Percentiles rank a stretch among this genome's conserved stretches.
Conservation (phyloP, 1,140 invertebrate genomes). For the Mamestra configurata region DNA sequence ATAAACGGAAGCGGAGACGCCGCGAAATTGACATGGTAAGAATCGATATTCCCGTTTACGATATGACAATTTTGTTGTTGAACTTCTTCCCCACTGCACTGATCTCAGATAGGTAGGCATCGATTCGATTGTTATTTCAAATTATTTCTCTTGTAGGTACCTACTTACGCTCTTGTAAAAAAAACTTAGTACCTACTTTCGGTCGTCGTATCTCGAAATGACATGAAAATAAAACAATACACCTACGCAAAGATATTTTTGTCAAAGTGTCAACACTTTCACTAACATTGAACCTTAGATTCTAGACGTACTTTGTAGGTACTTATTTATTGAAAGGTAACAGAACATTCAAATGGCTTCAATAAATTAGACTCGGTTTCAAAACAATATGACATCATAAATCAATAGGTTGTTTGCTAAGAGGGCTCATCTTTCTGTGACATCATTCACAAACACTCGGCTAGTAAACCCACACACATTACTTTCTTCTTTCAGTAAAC, state of each 20-base stretch:
- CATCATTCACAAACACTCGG: conserved; percentile 5
- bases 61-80: background rate
- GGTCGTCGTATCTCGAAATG: too few relatives aligned
- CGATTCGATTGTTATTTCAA: background rate
- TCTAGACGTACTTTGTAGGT: too few relatives aligned
- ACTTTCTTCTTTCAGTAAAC: background rate
- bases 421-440: conserved; percentile 18
- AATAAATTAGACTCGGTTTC: background rate
- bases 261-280: too few relatives aligned
- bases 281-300: too few relatives aligned
- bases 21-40: conserved; percentile 84
- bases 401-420: background rate
- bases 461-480: background rate
- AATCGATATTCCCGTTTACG: background rate
- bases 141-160: too few relatives aligned
- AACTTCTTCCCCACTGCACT: background rate
- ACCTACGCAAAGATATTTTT: too few relatives aligned
- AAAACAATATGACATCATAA: background rate
- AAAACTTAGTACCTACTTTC: too few relatives aligned
- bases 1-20: conserved; percentile 76
- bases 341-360: background rate
- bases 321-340: too few relatives aligned
- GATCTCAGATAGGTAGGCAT: background rate
- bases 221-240: too few relatives aligned
- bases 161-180: too few relatives aligned